phyloP scores from a whole-genome alignment of 2,113 vertebrate genomes.

The Morone chrysops region DNA sequence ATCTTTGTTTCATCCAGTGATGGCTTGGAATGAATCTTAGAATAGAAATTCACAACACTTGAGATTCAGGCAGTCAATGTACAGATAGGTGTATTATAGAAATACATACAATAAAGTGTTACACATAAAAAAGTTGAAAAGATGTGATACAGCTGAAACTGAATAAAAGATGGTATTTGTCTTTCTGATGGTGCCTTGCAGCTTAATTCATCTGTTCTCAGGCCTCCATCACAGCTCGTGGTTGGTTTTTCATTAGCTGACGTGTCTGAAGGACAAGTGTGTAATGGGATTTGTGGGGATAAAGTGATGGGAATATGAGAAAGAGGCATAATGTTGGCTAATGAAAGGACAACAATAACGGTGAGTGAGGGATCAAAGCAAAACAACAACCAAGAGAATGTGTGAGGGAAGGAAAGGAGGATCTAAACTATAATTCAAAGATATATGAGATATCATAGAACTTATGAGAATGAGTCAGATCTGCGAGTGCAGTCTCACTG shows the following conservation, averaged over 20 bases:
- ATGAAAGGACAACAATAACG: constrained; percentile 16
- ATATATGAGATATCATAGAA: constrained; percentile 8
- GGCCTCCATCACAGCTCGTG: neutral
- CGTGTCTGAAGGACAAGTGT: constrained; percentile 22
- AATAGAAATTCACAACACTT: constrained; percentile 1
- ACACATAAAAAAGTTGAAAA: neutral
- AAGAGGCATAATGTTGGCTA: constrained; percentile 10
- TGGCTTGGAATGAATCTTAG: neutral
- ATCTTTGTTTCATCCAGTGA: neutral
- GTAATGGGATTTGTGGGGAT: constrained; percentile 46
- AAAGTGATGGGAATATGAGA: constrained; percentile 7
- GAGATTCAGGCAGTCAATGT: neutral
- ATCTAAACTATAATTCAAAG: neutral
- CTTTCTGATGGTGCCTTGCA: neutral
- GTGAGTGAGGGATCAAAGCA: constrained; percentile 10
- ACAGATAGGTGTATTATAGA: no score
- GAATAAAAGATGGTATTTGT: constrained; percentile 1
- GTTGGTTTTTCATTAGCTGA: constrained; percentile 10
- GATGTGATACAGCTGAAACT: neutral
- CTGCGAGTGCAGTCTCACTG: neutral
- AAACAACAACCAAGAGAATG: neutral
- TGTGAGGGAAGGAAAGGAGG: neutral
- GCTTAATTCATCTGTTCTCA: constrained; percentile 2
- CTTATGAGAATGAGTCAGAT: neutral
- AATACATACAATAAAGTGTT: neutral